Base-by-base conservation (phyloP, 2,113 vertebrate genomes). In the Polypterus bichir region DNA sequence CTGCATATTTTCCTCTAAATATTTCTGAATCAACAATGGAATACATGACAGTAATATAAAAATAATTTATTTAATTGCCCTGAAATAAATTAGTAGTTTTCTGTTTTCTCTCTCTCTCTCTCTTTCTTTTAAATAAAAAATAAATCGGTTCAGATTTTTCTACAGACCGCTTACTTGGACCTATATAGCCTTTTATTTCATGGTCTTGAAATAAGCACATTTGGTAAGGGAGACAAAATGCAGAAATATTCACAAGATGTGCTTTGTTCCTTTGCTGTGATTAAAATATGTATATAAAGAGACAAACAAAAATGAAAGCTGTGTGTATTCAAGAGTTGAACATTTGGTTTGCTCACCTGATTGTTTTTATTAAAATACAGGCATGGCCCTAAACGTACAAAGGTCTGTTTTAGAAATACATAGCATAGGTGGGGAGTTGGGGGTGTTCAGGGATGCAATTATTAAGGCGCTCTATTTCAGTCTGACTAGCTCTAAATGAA, bases 161-260 rank as follows among this genome's bases (percentile, higher is more conserved):
- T 27, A 27, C 27, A 27, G 27, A 27, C 27, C 27, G 27, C 27
- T 27, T 27, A 65, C 64, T 57, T 65, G 64, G 64, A 65, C 53
- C 54, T 53, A 51, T 51, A 9, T 46, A n/a, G 59, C 59, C 27
- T 61, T 8, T 44, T 65, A 55, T 60, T 60, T 54, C 59, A 47
- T 65, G 49, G 49, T 61, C 27, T 61, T 57, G 51, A 45, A 60
- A 57, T 59, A 49, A 57, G 49, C 49, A 51, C 49, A 51, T 51
- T 51, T 51, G 49, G 9, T 7, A 51, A 6, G 6, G 9, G 49
- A 27, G 27, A 27, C 27, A 27, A 27, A 9, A 51, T 6, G 49
- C 49, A 51, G 6, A 51, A 7, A 51, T 51, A 51, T 60, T 48
- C 48, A 27, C 10, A 60, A 27, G 27, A 46, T 52, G 51, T 51